These are phyloP conservation scores for Gorsachius magnificus DNA, from an alignment of 2,797 vertebrate species.

Conservation along the genomic window DNA sequence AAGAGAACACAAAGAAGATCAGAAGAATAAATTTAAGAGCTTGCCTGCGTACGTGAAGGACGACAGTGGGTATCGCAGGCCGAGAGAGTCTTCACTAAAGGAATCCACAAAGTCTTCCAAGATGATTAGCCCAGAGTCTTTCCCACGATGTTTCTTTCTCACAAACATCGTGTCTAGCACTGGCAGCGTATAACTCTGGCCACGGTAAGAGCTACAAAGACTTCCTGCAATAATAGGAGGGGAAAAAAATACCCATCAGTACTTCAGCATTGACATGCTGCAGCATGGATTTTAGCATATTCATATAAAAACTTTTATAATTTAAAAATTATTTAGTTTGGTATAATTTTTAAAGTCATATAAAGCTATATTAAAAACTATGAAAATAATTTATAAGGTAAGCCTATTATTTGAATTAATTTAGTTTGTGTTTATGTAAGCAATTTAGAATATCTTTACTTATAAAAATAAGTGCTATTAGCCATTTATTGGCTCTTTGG, in stretches of 20 bases:
- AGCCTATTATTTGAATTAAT: too few species aligned
- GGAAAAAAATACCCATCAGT: not conserved
- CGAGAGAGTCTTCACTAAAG: constrained; percentile 80
- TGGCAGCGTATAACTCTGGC: constrained; percentile 79
- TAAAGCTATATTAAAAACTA: not conserved
- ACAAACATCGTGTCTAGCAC: constrained; percentile 91
- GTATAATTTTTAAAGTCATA: not conserved
- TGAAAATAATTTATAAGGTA: not conserved
- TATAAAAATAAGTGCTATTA: not conserved
- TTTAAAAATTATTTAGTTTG: not conserved
- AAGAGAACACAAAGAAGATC: not conserved
- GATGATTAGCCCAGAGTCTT: constrained; percentile 81
- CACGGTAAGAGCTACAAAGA: constrained; percentile 51
- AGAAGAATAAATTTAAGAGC: not conserved
- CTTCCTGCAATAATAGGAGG: constrained; percentile 75
- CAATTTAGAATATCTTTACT: too few species aligned
- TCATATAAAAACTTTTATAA: not conserved
- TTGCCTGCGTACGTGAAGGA: constrained; percentile 82
- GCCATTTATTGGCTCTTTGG: not conserved
- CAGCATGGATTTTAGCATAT: not conserved
- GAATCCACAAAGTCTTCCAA: constrained; percentile 87
- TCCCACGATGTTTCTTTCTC: constrained; percentile 79
- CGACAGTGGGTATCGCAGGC: constrained; percentile 84
- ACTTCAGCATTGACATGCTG: not conserved
- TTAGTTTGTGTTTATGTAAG: too few species aligned